Evolutionary conservation across 2,113 vertebrate species (phyloP), one percentile per base, ranked within the genome.

Genomic region (Rhinogobius similis): DNA sequence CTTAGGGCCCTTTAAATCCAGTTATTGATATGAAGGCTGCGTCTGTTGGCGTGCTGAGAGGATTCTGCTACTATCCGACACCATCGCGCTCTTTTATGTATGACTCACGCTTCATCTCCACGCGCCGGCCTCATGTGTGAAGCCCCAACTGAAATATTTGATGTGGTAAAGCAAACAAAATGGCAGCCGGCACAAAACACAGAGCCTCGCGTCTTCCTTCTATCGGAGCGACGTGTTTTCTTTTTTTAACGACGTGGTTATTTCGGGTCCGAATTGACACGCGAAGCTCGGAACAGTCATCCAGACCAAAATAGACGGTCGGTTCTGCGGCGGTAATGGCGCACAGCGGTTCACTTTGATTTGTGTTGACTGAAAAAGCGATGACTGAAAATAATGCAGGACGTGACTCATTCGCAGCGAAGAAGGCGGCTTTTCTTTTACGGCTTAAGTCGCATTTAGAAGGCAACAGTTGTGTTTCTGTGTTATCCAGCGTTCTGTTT

Each of bases 141-240:
- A 2, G 2, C 32, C 48, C 0, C 4, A 27, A 32, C 16, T 39
- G 27, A 20, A 20, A 12, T 14, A 26, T 61, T 62, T 52, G 50
- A 69, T 14, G 20, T 20, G 26, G 43, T 43, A 18, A 59, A 63
- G 68, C 62, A 71, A 73, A 79, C 71, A 82, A 82, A 82, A 86
- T 73, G 76, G 73, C 66, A 75, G 76, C 81, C 46, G 24, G 20
- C 46, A 71, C 21, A 65, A 38, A 48, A 56, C 24, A 68, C 13
- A 68, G 6, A 62, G 1, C 61, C 41, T 68, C 56, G 65, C 44
- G n/a, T 52, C 27, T 44, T 7, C 26, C 62, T 23, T 44, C 5
- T n/a, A n/a, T 26, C 62, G 12, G n/a, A 1, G 24, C 23, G 13
- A 16, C 53, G 32, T 36, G 32, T 36, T 36, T 3, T 26, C 14